Conservation (phyloP, 1,140 invertebrate genomes). For the Euura lappo region DNA sequence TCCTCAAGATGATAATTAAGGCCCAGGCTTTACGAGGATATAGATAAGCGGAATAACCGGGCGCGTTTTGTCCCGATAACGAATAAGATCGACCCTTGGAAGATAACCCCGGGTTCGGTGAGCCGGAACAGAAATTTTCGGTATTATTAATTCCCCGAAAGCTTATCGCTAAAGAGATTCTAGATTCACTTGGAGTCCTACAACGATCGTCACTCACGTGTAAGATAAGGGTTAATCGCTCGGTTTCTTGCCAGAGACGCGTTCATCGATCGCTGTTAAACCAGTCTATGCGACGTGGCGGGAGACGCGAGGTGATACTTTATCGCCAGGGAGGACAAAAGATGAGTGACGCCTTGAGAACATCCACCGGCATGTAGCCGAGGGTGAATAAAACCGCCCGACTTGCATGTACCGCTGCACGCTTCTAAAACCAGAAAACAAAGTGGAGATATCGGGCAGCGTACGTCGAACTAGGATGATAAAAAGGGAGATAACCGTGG, state of each 20-base stretch:
- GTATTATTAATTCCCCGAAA: no score
- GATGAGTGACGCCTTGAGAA: neutral
- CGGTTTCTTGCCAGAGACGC: neutral
- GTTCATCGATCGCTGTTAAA: neutral
- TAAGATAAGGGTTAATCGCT: conserved; percentile 2
- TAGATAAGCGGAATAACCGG: neutral
- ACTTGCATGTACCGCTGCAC: neutral
- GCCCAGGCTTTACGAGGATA: neutral
- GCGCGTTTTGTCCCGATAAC: neutral
- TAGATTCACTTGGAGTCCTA: neutral
- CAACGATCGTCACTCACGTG: neutral
- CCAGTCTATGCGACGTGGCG: neutral
- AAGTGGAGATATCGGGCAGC: neutral
- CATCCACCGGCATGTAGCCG: neutral
- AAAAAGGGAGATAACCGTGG: neutral
- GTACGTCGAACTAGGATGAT: neutral
- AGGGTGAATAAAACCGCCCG: neutral
- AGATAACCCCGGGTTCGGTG: neutral
- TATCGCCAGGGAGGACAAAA: neutral
- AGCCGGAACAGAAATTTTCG: neutral
- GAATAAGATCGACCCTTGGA: neutral
- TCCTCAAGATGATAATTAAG: no score
- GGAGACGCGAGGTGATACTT: neutral
- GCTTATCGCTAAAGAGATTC: neutral
- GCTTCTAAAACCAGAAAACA: neutral